Conservation (phyloP, 2,888 invertebrate species). For the Hedychridium roseum region DNA sequence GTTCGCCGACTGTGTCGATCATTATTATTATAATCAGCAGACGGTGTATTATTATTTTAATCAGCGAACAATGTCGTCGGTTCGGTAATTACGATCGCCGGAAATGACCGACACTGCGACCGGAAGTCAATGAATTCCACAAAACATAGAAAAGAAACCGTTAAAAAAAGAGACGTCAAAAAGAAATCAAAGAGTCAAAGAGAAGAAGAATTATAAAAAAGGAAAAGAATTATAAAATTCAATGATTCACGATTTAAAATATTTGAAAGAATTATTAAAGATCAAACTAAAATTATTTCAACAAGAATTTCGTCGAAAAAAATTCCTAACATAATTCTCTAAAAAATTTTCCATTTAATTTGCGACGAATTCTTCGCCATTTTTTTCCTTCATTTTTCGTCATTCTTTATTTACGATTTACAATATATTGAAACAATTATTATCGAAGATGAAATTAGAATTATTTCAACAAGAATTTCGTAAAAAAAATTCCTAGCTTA, state of each 20-base stretch:
- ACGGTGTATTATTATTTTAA: too few species aligned
- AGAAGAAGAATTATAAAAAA: too few species aligned
- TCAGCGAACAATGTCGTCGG: too few species aligned
- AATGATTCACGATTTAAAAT: not conserved
- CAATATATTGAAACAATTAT: not conserved
- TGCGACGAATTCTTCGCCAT: not conserved
- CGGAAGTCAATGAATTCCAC: too few species aligned
- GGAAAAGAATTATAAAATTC: too few species aligned
- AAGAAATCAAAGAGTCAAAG: too few species aligned
- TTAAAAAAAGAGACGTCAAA: too few species aligned
- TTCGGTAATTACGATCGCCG: too few species aligned
- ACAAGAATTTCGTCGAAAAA: not conserved
- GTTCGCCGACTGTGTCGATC: too few species aligned
- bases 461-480: not conserved
- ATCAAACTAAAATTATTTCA: not conserved
- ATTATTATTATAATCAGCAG: too few species aligned
- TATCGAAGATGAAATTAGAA: not conserved
- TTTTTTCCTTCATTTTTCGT: not conserved
- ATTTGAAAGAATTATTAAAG: not conserved
- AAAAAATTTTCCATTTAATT: conserved; percentile 11
- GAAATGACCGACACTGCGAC: too few species aligned
- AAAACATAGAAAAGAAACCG: too few species aligned
- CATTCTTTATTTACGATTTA: not conserved
- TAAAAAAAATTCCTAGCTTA: not conserved
- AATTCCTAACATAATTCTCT: conserved; percentile 4